Percentiles rank a stretch among this genome's conserved stretches.
phyloP scores from a whole-genome alignment of 2,113 vertebrate genomes.

The Oreochromis aureus region DNA sequence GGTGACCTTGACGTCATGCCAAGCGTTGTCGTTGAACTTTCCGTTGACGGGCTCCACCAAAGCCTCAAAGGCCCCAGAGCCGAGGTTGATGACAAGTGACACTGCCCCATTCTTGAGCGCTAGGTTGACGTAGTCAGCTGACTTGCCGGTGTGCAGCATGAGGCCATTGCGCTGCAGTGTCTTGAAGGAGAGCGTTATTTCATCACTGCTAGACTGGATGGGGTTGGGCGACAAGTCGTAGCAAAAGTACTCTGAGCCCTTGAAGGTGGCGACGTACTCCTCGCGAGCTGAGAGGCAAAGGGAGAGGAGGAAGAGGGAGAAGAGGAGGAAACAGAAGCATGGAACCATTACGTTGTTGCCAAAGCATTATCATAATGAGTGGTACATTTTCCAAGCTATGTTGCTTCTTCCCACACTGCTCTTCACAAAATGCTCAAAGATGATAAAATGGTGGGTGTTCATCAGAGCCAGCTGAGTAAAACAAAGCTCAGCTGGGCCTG shows the following conservation, averaged over 20 bases:
- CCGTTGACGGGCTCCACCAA: constrained; percentile 99
- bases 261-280: constrained; percentile 97
- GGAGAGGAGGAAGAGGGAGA: neutral
- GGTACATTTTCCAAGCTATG: constrained; percentile 4
- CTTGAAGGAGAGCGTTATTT: constrained; percentile 99
- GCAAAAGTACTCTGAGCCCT: constrained; percentile 99
- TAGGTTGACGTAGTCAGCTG: constrained; percentile 99
- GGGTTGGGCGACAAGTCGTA: constrained; percentile 98
- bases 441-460: constrained; percentile 61
- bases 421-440: constrained; percentile 39
- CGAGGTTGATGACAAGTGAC: constrained; percentile 99
- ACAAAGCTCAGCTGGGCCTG: constrained; percentile 52
- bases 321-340: neutral
- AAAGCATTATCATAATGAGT: constrained; percentile 29
- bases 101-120: constrained; percentile 98
- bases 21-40: constrained; percentile 99
- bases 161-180: constrained; percentile 98
- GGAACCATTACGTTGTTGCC: constrained; percentile 11
- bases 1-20: constrained; percentile 99
- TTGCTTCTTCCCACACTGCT: constrained; percentile 44
- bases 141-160: constrained; percentile 99
- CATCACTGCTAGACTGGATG: constrained; percentile 98
- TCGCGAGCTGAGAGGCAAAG: constrained; percentile 83
- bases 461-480: constrained; percentile 42
- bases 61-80: constrained; percentile 98